phyloP scores from a whole-genome alignment of 2,797 vertebrate species.

The Anisognathus igniventris region DNA sequence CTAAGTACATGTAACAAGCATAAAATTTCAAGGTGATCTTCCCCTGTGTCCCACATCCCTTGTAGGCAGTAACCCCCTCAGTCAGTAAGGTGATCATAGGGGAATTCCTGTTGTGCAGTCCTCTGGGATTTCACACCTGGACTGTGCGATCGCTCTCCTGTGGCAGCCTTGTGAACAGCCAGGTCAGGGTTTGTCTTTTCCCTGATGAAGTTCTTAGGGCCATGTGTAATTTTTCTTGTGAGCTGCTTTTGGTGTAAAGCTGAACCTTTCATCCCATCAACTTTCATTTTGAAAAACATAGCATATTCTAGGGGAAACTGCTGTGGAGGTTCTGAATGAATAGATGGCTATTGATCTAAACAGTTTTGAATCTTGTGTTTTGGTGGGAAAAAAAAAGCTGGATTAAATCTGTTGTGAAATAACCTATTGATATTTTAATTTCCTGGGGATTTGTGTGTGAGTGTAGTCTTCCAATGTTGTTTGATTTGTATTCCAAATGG shows the following conservation, averaged over 20 bases:
- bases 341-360: neutral
- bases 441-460: neutral
- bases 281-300: neutral
- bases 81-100: fast-evolving
- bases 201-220: neutral
- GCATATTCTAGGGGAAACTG: neutral
- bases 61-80: neutral
- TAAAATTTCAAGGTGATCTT: neutral
- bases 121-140: neutral
- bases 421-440: neutral
- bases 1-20: neutral
- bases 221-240: neutral
- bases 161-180: neutral
- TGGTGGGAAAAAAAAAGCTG: neutral
- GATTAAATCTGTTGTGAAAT: neutral
- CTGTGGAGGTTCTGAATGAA: neutral
- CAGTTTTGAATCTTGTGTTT: neutral
- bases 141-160: neutral
- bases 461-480: neutral
- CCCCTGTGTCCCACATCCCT: neutral
- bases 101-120: neutral
- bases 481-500: conserved; percentile 1
- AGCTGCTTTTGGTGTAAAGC: neutral
- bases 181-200: neutral
- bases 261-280: neutral